These are phyloP conservation scores for Lampris megalopsis DNA, from an alignment of 2,113 vertebrate genomes.

Conservation along the genomic window DNA sequence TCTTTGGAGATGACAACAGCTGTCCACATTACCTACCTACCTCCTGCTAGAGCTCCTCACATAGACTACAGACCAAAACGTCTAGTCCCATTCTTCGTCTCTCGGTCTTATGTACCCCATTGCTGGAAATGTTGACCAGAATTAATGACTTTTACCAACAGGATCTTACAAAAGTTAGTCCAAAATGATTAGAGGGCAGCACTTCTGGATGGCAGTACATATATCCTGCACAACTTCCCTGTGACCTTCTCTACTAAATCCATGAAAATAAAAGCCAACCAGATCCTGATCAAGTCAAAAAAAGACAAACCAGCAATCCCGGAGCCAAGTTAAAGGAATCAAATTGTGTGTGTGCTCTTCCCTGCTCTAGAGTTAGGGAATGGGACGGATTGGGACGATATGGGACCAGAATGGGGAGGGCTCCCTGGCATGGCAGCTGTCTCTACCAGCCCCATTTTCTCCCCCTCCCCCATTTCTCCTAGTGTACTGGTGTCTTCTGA, in stretches of 20 bases:
- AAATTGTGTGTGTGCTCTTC: slow-evolving; percentile 25
- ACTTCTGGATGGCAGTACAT: slow-evolving; percentile 7
- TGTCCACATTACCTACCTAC: slow-evolving; percentile 53
- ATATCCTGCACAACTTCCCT: slow-evolving; percentile 9
- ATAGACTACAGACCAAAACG: slow-evolving; percentile 17
- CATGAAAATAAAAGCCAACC: slow-evolving; percentile 11
- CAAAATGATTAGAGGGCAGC: slow-evolving; percentile 1
- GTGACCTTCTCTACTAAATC: slow-evolving; percentile 12
- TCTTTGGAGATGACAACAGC: background rate
- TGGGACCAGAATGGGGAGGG: slow-evolving; percentile 63
- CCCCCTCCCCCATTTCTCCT: slow-evolving; percentile 38
- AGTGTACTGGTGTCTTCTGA: slow-evolving; percentile 51
- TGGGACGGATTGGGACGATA: slow-evolving; percentile 74
- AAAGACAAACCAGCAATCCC: slow-evolving; percentile 14
- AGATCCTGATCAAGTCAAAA: slow-evolving; percentile 10
- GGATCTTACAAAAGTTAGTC: slow-evolving; percentile 17
- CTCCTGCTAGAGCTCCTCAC: slow-evolving; percentile 43
- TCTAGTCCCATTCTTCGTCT: slow-evolving; percentile 28
- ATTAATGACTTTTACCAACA: background rate
- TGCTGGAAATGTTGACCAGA: slow-evolving; percentile 2
- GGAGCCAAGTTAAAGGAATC: slow-evolving; percentile 47
- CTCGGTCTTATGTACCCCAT: slow-evolving; percentile 50
- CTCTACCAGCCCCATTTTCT: slow-evolving; percentile 39
- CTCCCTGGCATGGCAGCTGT: slow-evolving; percentile 71
- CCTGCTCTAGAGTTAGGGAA: slow-evolving; percentile 59